These are phyloP conservation scores for Etia nguti DNA, from an alignment of 2,113 vertebrate species.

Conservation along the genomic window DNA sequence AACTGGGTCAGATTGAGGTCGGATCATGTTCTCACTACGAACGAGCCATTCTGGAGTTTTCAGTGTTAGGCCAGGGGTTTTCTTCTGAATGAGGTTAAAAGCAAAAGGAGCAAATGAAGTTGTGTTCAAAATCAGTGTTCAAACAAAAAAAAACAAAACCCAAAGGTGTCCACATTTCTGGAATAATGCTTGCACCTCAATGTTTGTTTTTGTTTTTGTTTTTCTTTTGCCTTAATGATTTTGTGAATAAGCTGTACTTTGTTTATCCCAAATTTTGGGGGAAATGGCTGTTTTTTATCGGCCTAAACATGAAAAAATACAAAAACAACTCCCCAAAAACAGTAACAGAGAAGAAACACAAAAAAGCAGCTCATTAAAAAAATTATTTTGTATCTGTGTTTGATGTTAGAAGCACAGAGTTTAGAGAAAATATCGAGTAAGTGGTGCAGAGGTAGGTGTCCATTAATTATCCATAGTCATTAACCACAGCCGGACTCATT, in stretches of 20 bases:
- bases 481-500: background rate
- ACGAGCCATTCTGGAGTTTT: background rate
- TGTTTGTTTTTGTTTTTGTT: background rate
- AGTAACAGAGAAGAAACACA: background rate
- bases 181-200: background rate
- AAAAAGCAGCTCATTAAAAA: background rate
- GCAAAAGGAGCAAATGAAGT: background rate
- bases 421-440: background rate
- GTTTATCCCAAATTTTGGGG: background rate
- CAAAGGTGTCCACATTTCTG: background rate
- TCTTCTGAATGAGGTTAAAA: background rate
- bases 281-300: background rate
- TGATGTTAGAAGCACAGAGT: background rate
- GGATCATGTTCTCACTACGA: background rate
- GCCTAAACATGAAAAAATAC: background rate
- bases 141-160: background rate
- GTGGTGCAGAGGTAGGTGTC: background rate
- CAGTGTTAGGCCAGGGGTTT: background rate
- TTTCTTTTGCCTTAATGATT: background rate
- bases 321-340: background rate
- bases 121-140: background rate
- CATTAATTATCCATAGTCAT: background rate
- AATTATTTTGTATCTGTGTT: background rate
- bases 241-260: background rate
- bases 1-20: background rate